A percentile compares a stretch with the other conserved stretches of the same genome.
phyloP scores from a whole-genome alignment of 2,888 invertebrate species.

The Drosophila hamatofila region DNA sequence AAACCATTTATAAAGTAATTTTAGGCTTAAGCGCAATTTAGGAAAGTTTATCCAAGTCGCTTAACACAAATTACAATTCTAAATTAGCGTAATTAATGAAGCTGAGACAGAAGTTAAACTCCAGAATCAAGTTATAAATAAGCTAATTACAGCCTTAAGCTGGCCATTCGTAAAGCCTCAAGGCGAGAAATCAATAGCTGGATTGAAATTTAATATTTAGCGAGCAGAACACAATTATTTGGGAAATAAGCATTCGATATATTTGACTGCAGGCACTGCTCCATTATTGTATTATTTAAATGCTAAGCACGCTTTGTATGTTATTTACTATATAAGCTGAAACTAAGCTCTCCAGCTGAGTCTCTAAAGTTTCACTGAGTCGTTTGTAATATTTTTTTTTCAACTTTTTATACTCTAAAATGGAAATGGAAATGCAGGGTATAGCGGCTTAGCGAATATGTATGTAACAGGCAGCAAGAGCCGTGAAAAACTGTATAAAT shows the following conservation, averaged over 20 bases:
- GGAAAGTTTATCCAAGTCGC: conserved; percentile 10
- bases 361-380: not conserved
- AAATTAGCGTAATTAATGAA: conserved; percentile 39
- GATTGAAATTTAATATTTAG: not conserved
- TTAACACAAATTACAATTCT: conserved; percentile 24
- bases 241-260: not conserved
- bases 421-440: no score
- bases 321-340: not conserved
- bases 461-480: no score
- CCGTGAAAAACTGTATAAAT: no score
- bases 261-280: not conserved
- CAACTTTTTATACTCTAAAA: no score
- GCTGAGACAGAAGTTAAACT: not conserved
- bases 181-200: not conserved
- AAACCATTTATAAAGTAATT: conserved; percentile 37
- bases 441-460: no score
- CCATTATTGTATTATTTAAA: not conserved
- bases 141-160: conserved; percentile 7
- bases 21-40: not conserved
- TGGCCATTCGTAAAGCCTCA: not conserved
- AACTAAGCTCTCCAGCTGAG: not conserved
- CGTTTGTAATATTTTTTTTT: not conserved
- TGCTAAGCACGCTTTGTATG: conserved; percentile 2
- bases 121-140: not conserved
- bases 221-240: not conserved